Conservation (phyloP, 2,797 vertebrate genomes). For the Clarias pachynema region DNA sequence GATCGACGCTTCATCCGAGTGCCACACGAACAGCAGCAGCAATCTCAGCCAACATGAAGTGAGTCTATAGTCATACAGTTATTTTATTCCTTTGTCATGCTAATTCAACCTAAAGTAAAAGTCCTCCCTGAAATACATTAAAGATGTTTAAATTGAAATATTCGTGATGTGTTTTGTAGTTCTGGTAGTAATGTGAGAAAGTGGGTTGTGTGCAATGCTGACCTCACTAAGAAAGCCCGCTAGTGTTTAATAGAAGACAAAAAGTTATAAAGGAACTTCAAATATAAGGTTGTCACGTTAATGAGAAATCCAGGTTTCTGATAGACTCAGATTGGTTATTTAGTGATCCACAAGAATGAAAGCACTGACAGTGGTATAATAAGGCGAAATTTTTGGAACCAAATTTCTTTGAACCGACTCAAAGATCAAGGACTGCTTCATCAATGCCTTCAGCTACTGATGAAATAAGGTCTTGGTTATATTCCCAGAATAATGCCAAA, state of each 20-base stretch:
- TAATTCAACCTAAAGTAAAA: not conserved
- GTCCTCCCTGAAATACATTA: not conserved
- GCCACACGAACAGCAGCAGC: slow-evolving; percentile 67
- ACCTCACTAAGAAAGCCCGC: not conserved
- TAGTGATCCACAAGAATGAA: too few relatives aligned
- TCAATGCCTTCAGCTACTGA: not conserved
- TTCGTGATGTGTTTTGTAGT: not conserved
- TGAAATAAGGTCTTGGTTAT: not conserved
- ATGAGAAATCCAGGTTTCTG: not conserved
- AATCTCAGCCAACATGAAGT: slow-evolving; percentile 65
- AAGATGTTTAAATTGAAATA: not conserved
- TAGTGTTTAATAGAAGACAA: not conserved
- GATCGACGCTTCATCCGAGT: slow-evolving; percentile 72
- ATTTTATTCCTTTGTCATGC: not conserved
- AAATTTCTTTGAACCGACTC: not conserved
- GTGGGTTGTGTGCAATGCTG: not conserved
- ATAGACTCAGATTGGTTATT: not conserved
- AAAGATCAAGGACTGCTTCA: not conserved
- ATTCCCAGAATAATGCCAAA: too few relatives aligned
- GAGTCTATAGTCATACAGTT: slow-evolving; percentile 7
- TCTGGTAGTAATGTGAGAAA: not conserved
- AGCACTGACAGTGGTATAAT: too few relatives aligned
- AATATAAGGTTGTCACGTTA: not conserved
- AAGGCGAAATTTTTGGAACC: not conserved
- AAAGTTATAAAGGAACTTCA: not conserved